Conservation (phyloP, 2,113 vertebrate species). For the Nothobranchius kuhntae region DNA sequence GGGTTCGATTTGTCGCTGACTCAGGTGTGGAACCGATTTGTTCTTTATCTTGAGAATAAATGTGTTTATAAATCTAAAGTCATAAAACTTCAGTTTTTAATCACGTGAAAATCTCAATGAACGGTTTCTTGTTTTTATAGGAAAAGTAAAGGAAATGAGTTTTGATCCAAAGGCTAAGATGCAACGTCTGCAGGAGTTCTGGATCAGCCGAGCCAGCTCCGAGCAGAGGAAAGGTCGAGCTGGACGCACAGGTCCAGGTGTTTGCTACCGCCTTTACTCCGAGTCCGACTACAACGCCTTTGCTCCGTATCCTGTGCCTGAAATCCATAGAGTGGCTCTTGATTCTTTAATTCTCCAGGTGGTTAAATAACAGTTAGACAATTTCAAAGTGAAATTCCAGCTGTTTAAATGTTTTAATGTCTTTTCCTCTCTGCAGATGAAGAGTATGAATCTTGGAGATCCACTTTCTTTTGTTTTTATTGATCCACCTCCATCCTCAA, state of each 20-base stretch:
- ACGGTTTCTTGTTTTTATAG: constrained; percentile 59
- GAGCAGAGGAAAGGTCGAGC: constrained; percentile 94
- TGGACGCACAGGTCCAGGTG: constrained; percentile 88
- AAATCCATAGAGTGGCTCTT: constrained; percentile 90
- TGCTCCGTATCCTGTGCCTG: constrained; percentile 86
- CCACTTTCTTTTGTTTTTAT: constrained; percentile 90
- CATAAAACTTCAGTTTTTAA: background rate
- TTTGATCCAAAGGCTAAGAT: constrained; percentile 91
- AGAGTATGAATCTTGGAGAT: constrained; percentile 90
- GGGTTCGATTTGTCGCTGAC: constrained; percentile 90
- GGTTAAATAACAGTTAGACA: background rate
- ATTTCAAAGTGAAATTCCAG: background rate
- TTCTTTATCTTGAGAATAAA: too few species aligned
- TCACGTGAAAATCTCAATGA: background rate
- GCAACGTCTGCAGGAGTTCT: constrained; percentile 93
- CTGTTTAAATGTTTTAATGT: background rate
- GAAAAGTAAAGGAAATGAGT: constrained; percentile 96
- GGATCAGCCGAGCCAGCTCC: constrained; percentile 93
- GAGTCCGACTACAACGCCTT: constrained; percentile 90
- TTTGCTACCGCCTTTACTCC: constrained; percentile 90
- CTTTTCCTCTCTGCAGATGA: constrained; percentile 81
- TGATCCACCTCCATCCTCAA: constrained; percentile 85
- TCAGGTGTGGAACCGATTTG: constrained; percentile 78
- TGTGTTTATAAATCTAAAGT: background rate
- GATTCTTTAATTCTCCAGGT: constrained; percentile 90